phyloP scores from a whole-genome alignment of 2,888 invertebrate species.

The Thymelicus sylvestris region DNA sequence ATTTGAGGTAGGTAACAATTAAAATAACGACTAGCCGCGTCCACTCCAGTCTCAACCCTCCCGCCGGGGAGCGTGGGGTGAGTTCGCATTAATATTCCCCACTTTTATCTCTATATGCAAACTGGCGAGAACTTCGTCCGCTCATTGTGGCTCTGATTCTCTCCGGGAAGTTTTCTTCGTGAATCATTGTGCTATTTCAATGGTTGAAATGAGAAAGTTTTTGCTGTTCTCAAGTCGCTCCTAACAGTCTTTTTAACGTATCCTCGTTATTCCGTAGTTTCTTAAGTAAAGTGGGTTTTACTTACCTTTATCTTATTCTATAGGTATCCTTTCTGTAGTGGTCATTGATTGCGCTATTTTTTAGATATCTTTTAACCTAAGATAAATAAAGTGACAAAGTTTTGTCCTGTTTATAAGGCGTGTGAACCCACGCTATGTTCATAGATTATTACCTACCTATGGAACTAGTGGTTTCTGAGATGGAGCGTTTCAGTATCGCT shows the following conservation, averaged over 20 bases:
- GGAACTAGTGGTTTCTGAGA: too few species aligned
- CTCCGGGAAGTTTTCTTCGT: constrained; percentile 63
- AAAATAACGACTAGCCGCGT: constrained; percentile 18
- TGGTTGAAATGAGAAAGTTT: constrained; percentile 72
- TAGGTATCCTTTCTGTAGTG: too few species aligned
- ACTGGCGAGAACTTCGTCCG: constrained; percentile 81
- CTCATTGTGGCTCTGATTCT: constrained; percentile 82
- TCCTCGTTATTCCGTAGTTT: constrained; percentile 30
- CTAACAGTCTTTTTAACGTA: constrained; percentile 51
- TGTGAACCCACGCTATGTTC: too few species aligned
- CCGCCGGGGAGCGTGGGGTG: constrained; percentile 48
- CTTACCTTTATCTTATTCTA: neutral
- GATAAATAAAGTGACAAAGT: too few species aligned
- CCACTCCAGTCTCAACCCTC: constrained; percentile 32
- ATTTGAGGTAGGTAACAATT: constrained; percentile 24
- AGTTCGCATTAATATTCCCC: constrained; percentile 84
- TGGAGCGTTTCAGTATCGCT: too few species aligned
- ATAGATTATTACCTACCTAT: too few species aligned
- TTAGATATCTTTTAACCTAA: too few species aligned
- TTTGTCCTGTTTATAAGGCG: too few species aligned
- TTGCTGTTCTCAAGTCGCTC: constrained; percentile 62
- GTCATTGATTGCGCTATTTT: too few species aligned
- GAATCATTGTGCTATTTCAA: constrained; percentile 83
- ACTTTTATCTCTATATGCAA: constrained; percentile 86
- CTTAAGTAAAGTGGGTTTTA: constrained; percentile 20